Percentiles rank a stretch among this genome's conserved stretches.
Evolutionary conservation across 2,113 vertebrate species (phyloP).

Genomic region (Nyctibius bracteatus): DNA sequence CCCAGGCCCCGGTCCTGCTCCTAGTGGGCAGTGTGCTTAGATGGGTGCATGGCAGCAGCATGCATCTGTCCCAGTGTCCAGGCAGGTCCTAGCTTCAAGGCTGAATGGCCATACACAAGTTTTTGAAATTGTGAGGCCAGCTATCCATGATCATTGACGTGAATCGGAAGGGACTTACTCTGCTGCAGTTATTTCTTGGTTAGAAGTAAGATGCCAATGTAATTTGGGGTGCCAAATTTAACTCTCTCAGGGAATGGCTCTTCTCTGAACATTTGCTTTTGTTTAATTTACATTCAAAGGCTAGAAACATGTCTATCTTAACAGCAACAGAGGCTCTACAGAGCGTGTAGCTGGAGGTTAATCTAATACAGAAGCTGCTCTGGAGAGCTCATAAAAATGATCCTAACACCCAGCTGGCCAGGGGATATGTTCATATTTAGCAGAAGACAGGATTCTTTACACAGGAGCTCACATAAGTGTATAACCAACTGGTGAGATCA

Average conservation of each 20-base stretch:
- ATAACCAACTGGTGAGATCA: neutral
- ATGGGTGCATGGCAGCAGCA: neutral
- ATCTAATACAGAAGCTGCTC: neutral
- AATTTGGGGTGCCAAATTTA: neutral
- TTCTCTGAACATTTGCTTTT: neutral
- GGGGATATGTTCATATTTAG: neutral
- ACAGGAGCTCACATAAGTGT: neutral
- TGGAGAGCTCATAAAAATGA: neutral
- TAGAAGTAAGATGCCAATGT: neutral
- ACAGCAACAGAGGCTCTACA: neutral
- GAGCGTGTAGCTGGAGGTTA: neutral
- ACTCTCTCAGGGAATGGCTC: neutral
- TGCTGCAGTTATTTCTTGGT: neutral
- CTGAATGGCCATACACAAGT: neutral
- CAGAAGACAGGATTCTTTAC: neutral
- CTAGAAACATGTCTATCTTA: rapidly evolving
- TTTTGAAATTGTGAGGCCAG: neutral
- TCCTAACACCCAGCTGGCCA: neutral
- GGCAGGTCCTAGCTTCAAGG: neutral
- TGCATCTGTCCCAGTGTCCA: neutral
- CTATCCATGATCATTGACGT: rapidly evolving
- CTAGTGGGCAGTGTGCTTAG: neutral
- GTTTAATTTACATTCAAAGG: neutral
- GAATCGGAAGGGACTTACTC: neutral
- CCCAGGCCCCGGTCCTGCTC: neutral